These are phyloP conservation scores for Cynaeus angustus DNA, from an alignment of 2,888 invertebrate genomes.

Conservation along the genomic window DNA sequence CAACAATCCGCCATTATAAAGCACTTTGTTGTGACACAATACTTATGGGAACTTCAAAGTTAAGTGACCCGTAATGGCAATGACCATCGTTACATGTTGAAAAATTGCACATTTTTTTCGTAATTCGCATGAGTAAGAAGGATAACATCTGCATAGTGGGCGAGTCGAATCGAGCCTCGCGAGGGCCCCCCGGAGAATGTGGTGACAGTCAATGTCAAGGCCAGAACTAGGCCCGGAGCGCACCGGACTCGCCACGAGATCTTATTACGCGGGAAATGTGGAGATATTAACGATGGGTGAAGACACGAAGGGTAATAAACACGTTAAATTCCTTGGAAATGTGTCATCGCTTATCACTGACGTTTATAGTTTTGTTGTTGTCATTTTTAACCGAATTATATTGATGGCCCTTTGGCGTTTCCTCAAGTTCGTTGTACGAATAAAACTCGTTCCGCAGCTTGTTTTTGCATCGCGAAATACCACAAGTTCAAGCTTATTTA, in stretches of 20 bases:
- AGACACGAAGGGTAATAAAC: no score
- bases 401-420: slow-evolving; percentile 10
- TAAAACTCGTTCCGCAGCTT: slow-evolving; percentile 7
- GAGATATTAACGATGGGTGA: neutral
- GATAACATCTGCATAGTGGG: slow-evolving; percentile 37
- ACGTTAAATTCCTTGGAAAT: neutral
- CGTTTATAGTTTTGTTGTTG: slow-evolving; percentile 17
- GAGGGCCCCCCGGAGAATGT: slow-evolving; percentile 64
- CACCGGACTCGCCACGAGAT: slow-evolving; percentile 33
- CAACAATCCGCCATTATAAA: slow-evolving; percentile 53
- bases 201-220: slow-evolving; percentile 66
- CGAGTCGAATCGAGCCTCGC: slow-evolving; percentile 57
- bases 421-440: slow-evolving; percentile 15
- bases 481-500: slow-evolving; percentile 32
- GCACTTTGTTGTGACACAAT: slow-evolving; percentile 50
- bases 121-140: slow-evolving; percentile 7
- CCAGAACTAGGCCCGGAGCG: slow-evolving; percentile 60
- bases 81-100: slow-evolving; percentile 31
- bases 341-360: neutral
- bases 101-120: slow-evolving; percentile 28
- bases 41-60: slow-evolving; percentile 41
- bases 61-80: slow-evolving; percentile 47
- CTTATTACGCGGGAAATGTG: slow-evolving; percentile 25
- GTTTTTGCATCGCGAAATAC: slow-evolving; percentile 31
- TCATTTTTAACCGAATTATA: slow-evolving; percentile 1